Percentiles rank a stretch among this genome's conserved stretches.
Evolutionary conservation across 2,888 invertebrate genomes (phyloP).

Genomic region (Brachylomia viminalis): DNA sequence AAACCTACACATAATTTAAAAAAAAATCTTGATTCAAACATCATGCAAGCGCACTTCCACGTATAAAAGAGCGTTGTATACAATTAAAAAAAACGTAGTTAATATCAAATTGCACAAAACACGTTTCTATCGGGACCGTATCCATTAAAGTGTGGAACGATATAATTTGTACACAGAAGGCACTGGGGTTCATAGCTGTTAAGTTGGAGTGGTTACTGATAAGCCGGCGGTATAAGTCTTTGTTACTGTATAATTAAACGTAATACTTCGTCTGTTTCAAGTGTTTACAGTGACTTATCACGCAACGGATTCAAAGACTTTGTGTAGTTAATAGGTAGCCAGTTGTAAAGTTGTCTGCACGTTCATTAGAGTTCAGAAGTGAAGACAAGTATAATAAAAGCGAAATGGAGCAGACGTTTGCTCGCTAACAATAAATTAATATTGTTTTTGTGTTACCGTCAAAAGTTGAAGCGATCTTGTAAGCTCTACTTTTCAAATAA

Average conservation of each 20-base stretch:
- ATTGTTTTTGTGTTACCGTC: conserved; percentile 20
- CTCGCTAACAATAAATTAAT: conserved; percentile 33
- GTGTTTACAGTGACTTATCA: conserved; percentile 83
- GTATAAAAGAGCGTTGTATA: conserved; percentile 31
- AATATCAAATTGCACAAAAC: conserved; percentile 69
- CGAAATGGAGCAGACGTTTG: conserved; percentile 32
- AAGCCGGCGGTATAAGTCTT: conserved; percentile 77
- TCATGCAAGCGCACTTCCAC: conserved; percentile 59
- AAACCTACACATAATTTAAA: not conserved
- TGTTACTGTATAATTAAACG: conserved; percentile 84
- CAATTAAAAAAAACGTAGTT: conserved; percentile 64
- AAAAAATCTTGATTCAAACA: conserved; percentile 44
- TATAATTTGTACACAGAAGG: conserved; percentile 72
- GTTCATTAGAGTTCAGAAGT: conserved; percentile 50
- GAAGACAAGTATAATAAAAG: conserved; percentile 50
- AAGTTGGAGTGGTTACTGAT: conserved; percentile 72
- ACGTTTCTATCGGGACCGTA: conserved; percentile 62
- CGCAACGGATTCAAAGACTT: conserved; percentile 75
- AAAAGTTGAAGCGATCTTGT: conserved; percentile 5
- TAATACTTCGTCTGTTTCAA: conserved; percentile 80
- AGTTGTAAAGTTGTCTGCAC: conserved; percentile 59
- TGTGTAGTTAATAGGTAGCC: conserved; percentile 55
- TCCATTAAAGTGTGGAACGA: conserved; percentile 73
- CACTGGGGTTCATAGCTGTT: conserved; percentile 69
- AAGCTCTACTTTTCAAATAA: not conserved